Conservation (phyloP, 2,113 vertebrate species). For the Triplophysa tibetana region DNA sequence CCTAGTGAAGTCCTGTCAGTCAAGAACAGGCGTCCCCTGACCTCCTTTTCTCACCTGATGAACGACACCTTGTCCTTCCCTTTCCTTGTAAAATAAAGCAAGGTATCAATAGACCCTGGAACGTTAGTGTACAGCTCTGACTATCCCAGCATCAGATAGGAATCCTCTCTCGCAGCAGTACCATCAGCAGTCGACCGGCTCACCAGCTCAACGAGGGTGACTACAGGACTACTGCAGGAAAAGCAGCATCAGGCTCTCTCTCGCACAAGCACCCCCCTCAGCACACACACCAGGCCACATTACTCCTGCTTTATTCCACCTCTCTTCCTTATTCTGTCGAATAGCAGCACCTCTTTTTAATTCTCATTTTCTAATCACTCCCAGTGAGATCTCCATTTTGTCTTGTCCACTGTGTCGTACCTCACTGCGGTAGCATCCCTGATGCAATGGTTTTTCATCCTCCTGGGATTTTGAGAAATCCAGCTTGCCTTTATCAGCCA, state of each 20-base stretch:
- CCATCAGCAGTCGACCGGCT: constrained; percentile 60
- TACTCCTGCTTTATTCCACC: constrained; percentile 72
- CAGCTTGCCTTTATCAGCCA: background rate
- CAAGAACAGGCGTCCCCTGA: constrained; percentile 50
- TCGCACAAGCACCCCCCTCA: constrained; percentile 23
- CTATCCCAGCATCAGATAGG: constrained; percentile 66
- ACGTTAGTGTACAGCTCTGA: constrained; percentile 64
- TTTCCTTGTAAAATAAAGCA: constrained; percentile 9
- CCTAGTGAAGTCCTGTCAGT: constrained; percentile 45
- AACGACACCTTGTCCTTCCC: constrained; percentile 54
- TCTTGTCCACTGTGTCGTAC: background rate
- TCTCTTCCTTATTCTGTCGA: constrained; percentile 84
- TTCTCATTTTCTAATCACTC: background rate
- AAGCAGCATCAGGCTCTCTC: constrained; percentile 46
- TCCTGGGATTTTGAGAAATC: background rate
- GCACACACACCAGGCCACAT: constrained; percentile 70
- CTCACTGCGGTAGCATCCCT: background rate
- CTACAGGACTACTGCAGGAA: constrained; percentile 50
- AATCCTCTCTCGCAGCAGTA: constrained; percentile 70
- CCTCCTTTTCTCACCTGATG: constrained; percentile 71
- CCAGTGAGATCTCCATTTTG: background rate
- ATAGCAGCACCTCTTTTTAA: constrained; percentile 71
- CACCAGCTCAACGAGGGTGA: constrained; percentile 49
- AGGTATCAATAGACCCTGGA: constrained; percentile 28
- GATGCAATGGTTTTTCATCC: background rate